Evolutionary conservation across 2,797 vertebrate genomes (phyloP).

Genomic region (Lagorchestes hirsutus): DNA sequence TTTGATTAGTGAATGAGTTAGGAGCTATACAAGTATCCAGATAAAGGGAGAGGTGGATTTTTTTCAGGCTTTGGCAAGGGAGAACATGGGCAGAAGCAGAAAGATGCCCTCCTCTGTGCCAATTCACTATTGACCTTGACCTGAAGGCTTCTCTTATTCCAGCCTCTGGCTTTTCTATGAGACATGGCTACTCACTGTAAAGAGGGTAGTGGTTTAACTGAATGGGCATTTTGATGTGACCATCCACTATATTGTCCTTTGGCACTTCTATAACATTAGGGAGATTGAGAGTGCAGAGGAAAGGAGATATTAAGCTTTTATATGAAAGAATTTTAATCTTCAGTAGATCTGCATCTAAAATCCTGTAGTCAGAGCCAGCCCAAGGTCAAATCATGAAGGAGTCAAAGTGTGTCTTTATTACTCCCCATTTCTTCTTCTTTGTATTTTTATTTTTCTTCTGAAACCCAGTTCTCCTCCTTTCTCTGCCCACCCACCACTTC

Average conservation of each 20-base stretch:
- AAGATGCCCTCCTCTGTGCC: accelerated
- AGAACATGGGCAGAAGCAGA: background rate
- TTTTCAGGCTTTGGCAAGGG: background rate
- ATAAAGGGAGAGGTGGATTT: background rate
- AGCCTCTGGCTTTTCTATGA: background rate
- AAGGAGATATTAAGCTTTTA: background rate
- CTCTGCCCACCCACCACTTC: background rate
- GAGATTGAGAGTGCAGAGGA: background rate
- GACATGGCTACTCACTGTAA: background rate
- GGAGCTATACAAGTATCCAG: background rate
- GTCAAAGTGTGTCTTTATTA: background rate
- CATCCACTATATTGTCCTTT: background rate
- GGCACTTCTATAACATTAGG: background rate
- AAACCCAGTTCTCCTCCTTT: background rate
- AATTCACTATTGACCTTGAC: accelerated
- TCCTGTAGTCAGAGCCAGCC: background rate
- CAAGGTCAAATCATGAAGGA: background rate
- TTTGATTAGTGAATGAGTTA: background rate
- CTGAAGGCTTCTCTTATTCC: background rate
- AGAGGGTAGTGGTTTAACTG: background rate
- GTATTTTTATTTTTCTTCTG: background rate
- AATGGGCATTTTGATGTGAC: background rate
- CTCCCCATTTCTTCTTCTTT: background rate
- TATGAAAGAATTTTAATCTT: background rate
- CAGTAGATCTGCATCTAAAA: background rate